Evolutionary conservation across 2,797 vertebrate genomes (phyloP).

Genomic region (Moxostoma hubbsi): DNA sequence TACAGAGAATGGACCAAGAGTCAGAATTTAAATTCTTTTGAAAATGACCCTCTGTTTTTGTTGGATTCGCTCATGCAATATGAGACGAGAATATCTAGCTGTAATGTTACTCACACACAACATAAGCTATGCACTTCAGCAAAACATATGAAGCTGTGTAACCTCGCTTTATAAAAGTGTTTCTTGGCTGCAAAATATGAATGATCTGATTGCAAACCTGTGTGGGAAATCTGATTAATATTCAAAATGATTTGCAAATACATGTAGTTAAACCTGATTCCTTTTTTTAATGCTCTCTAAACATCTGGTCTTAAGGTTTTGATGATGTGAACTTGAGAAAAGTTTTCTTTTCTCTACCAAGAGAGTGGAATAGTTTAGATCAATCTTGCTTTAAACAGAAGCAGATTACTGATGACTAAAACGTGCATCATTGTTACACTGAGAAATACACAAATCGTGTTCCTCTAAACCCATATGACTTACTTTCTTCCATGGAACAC

Average conservation of each 20-base stretch:
- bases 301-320: slow-evolving; percentile 22
- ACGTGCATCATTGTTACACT: too few relatives aligned
- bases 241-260: slow-evolving; percentile 10
- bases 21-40: too few relatives aligned
- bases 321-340: neutral
- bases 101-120: neutral
- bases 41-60: neutral
- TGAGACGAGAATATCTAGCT: slow-evolving; percentile 1
- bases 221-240: slow-evolving; percentile 17
- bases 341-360: slow-evolving; percentile 17
- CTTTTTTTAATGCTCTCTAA: slow-evolving; percentile 15
- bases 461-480: too few relatives aligned
- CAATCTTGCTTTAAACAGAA: neutral
- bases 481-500: too few relatives aligned
- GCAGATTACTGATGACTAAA: neutral
- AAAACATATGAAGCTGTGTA: neutral
- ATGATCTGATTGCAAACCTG: slow-evolving; percentile 23
- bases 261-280: neutral
- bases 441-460: too few relatives aligned
- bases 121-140: neutral
- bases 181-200: slow-evolving; percentile 20
- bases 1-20: too few relatives aligned
- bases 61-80: slow-evolving; percentile 39
- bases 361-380: neutral
- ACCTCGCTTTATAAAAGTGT: neutral